Evolutionary conservation across 2,113 vertebrate species (phyloP).

Genomic region (Myotis lucifugus): DNA sequence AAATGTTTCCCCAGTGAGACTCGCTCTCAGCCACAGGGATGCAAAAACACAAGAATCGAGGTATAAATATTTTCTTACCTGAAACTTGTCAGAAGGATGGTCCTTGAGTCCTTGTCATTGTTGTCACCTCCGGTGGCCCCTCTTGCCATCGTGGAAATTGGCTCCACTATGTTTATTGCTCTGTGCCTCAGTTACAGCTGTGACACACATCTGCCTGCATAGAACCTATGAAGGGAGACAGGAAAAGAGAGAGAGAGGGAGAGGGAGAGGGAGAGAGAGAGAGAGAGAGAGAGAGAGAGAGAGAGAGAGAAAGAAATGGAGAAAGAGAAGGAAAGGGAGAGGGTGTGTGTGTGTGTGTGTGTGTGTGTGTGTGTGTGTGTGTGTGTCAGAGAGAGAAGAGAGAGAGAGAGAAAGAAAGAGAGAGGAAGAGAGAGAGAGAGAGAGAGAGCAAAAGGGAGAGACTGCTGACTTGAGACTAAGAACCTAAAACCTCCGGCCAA

Average conservation of each 20-base stretch:
- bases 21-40: slow-evolving; percentile 72
- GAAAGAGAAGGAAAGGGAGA: not conserved
- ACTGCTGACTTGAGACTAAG: slow-evolving; percentile 82
- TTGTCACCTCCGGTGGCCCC: slow-evolving; percentile 82
- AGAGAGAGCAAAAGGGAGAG: slow-evolving; percentile 51
- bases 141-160: slow-evolving; percentile 84
- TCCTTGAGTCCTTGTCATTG: slow-evolving; percentile 78
- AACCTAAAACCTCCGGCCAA: slow-evolving; percentile 86
- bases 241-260: slow-evolving; percentile 36
- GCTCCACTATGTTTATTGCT: slow-evolving; percentile 82
- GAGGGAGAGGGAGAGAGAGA: not conserved
- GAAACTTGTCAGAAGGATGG: slow-evolving; percentile 85
- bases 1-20: slow-evolving; percentile 72
- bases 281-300: not conserved
- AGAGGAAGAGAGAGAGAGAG: slow-evolving; percentile 28
- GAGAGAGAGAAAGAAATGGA: too few relatives aligned
- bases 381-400: not conserved
- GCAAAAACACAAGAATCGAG: slow-evolving; percentile 67
- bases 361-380: not conserved
- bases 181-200: slow-evolving; percentile 83
- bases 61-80: slow-evolving; percentile 85
- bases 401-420: not conserved
- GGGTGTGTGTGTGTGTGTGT: not conserved
- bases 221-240: slow-evolving; percentile 73
- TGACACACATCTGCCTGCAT: slow-evolving; percentile 84